Evolutionary conservation across 1,140 invertebrate genomes (phyloP).

Genomic region (Frieseomelitta varia): DNA sequence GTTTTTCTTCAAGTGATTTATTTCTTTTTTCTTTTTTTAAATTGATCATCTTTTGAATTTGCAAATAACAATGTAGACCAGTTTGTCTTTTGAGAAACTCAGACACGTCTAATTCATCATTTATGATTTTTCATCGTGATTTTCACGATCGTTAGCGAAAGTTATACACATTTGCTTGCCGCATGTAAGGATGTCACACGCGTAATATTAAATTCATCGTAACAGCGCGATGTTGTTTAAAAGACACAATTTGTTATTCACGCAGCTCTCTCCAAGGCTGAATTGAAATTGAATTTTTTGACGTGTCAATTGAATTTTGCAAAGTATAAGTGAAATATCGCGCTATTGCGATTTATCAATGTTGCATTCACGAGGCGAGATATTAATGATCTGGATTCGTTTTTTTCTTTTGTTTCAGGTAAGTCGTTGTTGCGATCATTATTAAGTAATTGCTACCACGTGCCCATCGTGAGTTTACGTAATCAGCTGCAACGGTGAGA

Average conservation of each 20-base stretch:
- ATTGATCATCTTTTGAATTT: too few species aligned
- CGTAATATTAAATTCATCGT: background rate
- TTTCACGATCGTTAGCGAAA: background rate
- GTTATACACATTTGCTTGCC: background rate
- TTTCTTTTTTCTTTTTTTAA: too few species aligned
- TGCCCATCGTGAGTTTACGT: background rate
- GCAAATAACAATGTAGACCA: too few species aligned
- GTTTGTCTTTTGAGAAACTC: too few species aligned
- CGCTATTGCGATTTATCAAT: background rate
- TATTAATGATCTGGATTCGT: background rate
- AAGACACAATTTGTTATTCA: too few species aligned
- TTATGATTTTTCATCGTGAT: too few species aligned
- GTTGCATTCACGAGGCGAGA: background rate
- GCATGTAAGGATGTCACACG: background rate
- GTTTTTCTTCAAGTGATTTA: too few species aligned
- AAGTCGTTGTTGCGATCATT: constrained; percentile 4
- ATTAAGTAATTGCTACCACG: background rate
- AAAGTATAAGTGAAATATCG: background rate
- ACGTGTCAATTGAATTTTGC: too few species aligned
- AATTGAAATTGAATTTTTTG: too few species aligned
- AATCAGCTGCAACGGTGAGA: background rate
- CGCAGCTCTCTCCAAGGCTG: too few species aligned
- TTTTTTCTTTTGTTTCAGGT: constrained; percentile 51
- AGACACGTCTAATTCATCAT: background rate
- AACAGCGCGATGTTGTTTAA: background rate